Conservation (phyloP, 1,140 invertebrate species). For the Zaprionus taronus region DNA sequence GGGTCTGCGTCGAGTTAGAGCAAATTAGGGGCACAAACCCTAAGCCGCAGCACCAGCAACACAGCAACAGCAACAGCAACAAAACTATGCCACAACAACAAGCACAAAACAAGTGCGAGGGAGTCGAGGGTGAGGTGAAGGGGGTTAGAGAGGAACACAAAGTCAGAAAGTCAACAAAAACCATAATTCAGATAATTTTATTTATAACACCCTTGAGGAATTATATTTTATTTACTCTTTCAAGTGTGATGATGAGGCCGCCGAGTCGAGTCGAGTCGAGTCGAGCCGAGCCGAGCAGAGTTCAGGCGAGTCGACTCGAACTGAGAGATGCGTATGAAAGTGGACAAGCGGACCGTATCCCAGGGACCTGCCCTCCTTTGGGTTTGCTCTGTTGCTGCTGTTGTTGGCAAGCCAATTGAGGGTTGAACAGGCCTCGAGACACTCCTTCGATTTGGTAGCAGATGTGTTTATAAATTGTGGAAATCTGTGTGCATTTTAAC, state of each 20-base stretch:
- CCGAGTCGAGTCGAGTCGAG: constrained; percentile 28
- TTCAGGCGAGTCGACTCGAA: constrained; percentile 6
- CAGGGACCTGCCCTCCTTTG: constrained; percentile 39
- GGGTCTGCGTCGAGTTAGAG: constrained; percentile 35
- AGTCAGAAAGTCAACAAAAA: constrained; percentile 78
- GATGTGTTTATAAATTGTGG: constrained; percentile 79
- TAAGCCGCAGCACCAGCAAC: constrained; percentile 16
- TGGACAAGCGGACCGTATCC: constrained; percentile 31
- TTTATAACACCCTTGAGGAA: constrained; percentile 84
- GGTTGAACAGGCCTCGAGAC: constrained; percentile 58
- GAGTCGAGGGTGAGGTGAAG: neutral
- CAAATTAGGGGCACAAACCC: constrained; percentile 71
- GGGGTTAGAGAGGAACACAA: constrained; percentile 1
- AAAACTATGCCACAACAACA: constrained; percentile 66
- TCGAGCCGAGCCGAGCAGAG: constrained; percentile 20
- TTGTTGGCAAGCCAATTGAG: constrained; percentile 37
- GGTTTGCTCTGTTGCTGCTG: constrained; percentile 10
- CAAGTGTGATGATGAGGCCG: constrained; percentile 80
- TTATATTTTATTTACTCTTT: constrained; percentile 84
- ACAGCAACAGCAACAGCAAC: neutral
- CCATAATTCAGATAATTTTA: constrained; percentile 84
- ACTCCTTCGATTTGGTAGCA: constrained; percentile 76
- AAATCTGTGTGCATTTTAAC: constrained; percentile 79
- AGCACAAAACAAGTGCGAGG: constrained; percentile 24
- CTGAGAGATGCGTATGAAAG: constrained; percentile 23